These are phyloP conservation scores for Phrynocephalus forsythii DNA, from an alignment of 2,797 vertebrate species.

Conservation along the genomic window DNA sequence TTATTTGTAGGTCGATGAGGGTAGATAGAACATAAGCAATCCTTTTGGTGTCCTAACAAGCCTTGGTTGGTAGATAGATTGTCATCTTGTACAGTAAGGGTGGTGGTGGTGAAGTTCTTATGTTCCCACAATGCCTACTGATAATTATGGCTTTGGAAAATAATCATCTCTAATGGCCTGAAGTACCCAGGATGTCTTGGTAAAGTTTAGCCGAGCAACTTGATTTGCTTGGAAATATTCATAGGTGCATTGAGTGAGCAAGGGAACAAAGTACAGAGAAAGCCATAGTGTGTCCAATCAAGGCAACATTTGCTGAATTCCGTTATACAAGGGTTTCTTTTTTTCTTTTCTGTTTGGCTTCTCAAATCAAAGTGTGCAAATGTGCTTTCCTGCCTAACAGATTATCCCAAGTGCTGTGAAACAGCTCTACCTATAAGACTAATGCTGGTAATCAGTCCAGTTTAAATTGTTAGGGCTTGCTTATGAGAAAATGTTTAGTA, in stretches of 20 bases:
- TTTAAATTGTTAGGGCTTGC: background rate
- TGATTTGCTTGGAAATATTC: slow-evolving; percentile 47
- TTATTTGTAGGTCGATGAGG: slow-evolving; percentile 1
- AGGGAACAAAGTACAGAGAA: slow-evolving; percentile 39
- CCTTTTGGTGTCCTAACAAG: background rate
- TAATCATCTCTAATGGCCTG: background rate
- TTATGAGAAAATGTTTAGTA: background rate
- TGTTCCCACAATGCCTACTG: background rate
- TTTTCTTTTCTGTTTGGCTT: slow-evolving; percentile 30
- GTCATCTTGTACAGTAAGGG: background rate
- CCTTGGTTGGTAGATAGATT: background rate
- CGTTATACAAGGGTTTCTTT: slow-evolving; percentile 36
- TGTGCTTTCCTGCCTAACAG: slow-evolving; percentile 13
- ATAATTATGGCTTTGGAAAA: background rate
- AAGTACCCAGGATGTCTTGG: slow-evolving; percentile 1
- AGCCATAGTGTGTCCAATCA: slow-evolving; percentile 5
- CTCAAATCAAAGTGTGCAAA: background rate
- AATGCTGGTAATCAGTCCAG: background rate
- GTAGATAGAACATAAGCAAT: background rate
- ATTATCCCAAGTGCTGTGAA: slow-evolving; percentile 16
- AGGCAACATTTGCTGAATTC: slow-evolving; percentile 7
- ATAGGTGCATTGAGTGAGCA: slow-evolving; percentile 52
- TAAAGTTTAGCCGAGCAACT: slow-evolving; percentile 57
- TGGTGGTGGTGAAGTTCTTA: background rate
- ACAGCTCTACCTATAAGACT: background rate